Base-by-base conservation (phyloP, 2,113 vertebrate species). In the Morone chrysops region DNA sequence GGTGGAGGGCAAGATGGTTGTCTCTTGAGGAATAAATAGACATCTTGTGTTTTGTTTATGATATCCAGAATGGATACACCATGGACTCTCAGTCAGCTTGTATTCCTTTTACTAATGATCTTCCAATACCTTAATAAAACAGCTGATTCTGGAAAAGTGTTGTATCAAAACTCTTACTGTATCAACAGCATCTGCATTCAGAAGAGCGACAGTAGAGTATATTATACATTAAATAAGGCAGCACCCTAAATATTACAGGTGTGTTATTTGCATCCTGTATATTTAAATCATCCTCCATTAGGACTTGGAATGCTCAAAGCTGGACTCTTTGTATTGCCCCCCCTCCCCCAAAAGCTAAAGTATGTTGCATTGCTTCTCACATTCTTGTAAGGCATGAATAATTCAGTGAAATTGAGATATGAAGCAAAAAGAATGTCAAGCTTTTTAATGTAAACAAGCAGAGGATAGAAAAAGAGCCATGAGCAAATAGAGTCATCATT, bases 371-470 rank as follows among this genome's bases (percentile, higher is more conserved):
- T 63, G 48, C 69, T 82, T 85, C 72, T 83, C 57, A 82, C 67
- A 82, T 88, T 89, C 73, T 88, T 76, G 85, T 87, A 82, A 73
- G 61, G 69, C 83, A 92, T 92, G 82, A 87, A 90, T 93, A 87
- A 92, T 92, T 90, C 74, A 92, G 59, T n/a, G 25, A 80, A 87
- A 82, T 6, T 88, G 81, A 89, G 70, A 83, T 71, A 75, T 83
- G 83, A 87, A 84, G 84, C 83, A 91, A 84, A 92, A 90, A 77
- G 76, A 89, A 93, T 93, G 83, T 83, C 84, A 81, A 74, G 56
- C 67, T 67, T 81, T 70, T 40, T 59, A 83, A 89, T 81, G 62
- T 67, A 87, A 88, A 88, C 77, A 86, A 78, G 66, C 62, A n/a
- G n/a, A 7, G 54, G 43, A 78, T 51, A 57, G 59, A 83, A 80